These are phyloP conservation scores for Drosophila sulfurigaster DNA, from an alignment of 1,140 invertebrate genomes.

Conservation along the genomic window DNA sequence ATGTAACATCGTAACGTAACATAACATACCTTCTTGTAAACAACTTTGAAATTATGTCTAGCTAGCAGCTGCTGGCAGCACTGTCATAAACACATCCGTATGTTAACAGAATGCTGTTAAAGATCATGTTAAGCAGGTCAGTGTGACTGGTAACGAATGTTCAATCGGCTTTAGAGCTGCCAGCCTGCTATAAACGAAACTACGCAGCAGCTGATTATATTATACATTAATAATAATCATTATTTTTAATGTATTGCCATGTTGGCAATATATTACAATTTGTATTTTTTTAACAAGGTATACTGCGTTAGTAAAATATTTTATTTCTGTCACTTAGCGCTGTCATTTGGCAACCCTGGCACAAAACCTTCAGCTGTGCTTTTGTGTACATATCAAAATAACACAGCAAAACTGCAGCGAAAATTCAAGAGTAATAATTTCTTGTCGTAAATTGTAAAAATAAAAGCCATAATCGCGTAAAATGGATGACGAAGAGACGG, in stretches of 20 bases:
- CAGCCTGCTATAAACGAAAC: constrained; percentile 16
- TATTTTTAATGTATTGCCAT: too few species aligned
- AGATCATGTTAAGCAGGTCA: constrained; percentile 25
- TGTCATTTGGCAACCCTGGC: constrained; percentile 28
- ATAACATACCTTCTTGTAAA: too few species aligned
- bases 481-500: constrained; percentile 69
- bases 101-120: constrained; percentile 20
- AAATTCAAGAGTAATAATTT: constrained; percentile 38
- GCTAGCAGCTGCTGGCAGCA: too few species aligned
- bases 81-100: not conserved
- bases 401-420: constrained; percentile 33
- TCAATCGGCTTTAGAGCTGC: constrained; percentile 6
- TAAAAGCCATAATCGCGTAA: not conserved
- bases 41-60: too few species aligned
- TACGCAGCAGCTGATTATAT: constrained; percentile 16
- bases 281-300: not conserved
- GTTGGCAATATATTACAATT: not conserved
- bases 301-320: not conserved
- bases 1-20: too few species aligned
- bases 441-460: constrained; percentile 17
- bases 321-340: not conserved
- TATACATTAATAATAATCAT: not conserved
- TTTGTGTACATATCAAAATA: constrained; percentile 51
- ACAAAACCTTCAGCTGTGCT: constrained; percentile 38
- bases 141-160: constrained; percentile 25